Percentiles rank a stretch among this genome's conserved stretches.
Conservation (phyloP, 2,888 invertebrate species). For the Amiota mariae region DNA sequence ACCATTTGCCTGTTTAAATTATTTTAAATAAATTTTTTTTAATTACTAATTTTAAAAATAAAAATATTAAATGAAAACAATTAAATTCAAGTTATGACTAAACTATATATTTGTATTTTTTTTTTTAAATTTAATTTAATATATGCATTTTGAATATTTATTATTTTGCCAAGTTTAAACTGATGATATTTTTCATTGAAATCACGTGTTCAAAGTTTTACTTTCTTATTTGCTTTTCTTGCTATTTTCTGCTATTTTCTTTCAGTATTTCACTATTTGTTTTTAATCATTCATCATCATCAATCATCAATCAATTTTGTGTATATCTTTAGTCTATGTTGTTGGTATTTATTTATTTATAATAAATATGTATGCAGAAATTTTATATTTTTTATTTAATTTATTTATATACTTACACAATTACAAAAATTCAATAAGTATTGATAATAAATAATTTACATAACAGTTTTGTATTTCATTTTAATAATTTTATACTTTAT, state of each 20-base stretch:
- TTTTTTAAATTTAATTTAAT: not conserved
- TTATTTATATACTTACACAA: slow-evolving; percentile 58
- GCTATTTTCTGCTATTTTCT: slow-evolving; percentile 41
- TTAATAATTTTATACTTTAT: slow-evolving; percentile 16
- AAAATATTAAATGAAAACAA: not conserved
- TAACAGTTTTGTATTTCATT: slow-evolving; percentile 60
- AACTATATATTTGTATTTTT: not conserved
- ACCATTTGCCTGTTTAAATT: not conserved
- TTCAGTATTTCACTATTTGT: slow-evolving; percentile 43
- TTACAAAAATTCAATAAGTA: slow-evolving; percentile 53
- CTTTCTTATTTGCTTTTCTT: slow-evolving; percentile 69
- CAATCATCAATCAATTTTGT: slow-evolving; percentile 37
- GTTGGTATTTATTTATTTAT: slow-evolving; percentile 50
- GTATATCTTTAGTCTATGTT: slow-evolving; percentile 60
- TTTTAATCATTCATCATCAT: slow-evolving; percentile 37
- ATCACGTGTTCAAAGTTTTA: slow-evolving; percentile 72
- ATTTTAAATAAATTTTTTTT: not conserved
- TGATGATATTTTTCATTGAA: slow-evolving; percentile 70
- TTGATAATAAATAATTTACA: slow-evolving; percentile 68
- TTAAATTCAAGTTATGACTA: not conserved
- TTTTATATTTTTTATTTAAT: slow-evolving; percentile 34
- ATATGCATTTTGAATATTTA: not conserved
- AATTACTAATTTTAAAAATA: not conserved
- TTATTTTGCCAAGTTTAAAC: slow-evolving; percentile 56
- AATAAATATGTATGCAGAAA: slow-evolving; percentile 32